phyloP scores from a whole-genome alignment of 2,888 invertebrate genomes.

The Podabrus alpinus region DNA sequence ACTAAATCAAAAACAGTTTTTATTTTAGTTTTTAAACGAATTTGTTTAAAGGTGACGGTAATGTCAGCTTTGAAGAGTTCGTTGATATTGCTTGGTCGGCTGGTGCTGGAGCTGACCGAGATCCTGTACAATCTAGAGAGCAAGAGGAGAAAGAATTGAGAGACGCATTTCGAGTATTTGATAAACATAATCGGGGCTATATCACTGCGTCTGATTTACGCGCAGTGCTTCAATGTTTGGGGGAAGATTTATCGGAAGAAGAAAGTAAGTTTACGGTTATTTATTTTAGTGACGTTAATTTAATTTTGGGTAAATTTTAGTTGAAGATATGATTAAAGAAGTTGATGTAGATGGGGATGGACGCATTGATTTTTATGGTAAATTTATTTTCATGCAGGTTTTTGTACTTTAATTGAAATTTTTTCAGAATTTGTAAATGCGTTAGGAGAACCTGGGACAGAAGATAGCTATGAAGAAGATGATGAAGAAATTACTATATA shows the following conservation, averaged over 20 bases:
- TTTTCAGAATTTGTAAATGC: constrained; percentile 78
- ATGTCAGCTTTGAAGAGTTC: constrained; percentile 88
- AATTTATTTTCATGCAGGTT: constrained; percentile 32
- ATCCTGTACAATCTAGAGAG: constrained; percentile 68
- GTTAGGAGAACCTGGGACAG: constrained; percentile 75
- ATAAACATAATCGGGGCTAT: constrained; percentile 90
- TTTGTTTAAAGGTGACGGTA: constrained; percentile 72
- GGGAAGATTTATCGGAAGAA: constrained; percentile 87
- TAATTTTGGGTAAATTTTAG: constrained; percentile 56
- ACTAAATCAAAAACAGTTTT: background rate
- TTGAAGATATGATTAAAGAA: constrained; percentile 96
- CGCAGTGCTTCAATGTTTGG: constrained; percentile 85
- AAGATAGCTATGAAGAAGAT: constrained; percentile 75
- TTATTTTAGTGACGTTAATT: background rate
- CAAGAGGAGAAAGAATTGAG: constrained; percentile 82
- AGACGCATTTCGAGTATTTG: constrained; percentile 88
- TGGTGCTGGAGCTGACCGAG: constrained; percentile 47
- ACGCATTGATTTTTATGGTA: constrained; percentile 90
- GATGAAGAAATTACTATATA: constrained; percentile 60
- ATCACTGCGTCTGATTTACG: constrained; percentile 87
- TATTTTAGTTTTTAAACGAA: background rate
- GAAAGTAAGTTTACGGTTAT: constrained; percentile 75
- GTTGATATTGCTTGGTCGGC: constrained; percentile 69
- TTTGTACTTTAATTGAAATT: background rate
- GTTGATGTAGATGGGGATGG: constrained; percentile 95